These are phyloP conservation scores for Squalus acanthias DNA, from an alignment of 2,797 vertebrate species.

Conservation along the genomic window DNA sequence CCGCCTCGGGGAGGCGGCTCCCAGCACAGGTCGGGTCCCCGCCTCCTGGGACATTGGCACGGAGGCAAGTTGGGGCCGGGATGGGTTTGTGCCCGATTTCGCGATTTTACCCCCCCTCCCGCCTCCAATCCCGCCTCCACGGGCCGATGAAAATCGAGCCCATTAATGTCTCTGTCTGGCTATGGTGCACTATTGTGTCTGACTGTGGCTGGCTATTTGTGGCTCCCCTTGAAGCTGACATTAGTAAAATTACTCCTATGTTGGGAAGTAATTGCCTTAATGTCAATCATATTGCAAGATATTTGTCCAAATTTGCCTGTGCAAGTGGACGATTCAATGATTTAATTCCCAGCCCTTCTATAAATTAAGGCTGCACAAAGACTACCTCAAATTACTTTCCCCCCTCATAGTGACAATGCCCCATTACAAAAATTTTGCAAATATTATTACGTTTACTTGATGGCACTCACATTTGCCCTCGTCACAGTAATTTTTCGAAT, in stretches of 20 bases:
- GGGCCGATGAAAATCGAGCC: too few relatives aligned
- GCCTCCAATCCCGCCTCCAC: too few relatives aligned
- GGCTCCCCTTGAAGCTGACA: neutral
- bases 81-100: too few relatives aligned
- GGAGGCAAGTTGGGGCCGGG: too few relatives aligned
- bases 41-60: too few relatives aligned
- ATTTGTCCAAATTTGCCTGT: neutral
- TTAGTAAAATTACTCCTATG: neutral
- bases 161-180: neutral
- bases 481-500: neutral
- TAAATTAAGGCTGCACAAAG: neutral
- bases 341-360: neutral
- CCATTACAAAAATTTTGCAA: neutral
- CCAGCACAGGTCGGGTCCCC: too few relatives aligned
- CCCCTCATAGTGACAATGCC: neutral
- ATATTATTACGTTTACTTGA: neutral
- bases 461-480: neutral
- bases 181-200: neutral
- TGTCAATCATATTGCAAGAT: neutral
- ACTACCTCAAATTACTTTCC: neutral
- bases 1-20: too few relatives aligned
- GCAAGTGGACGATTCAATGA: neutral
- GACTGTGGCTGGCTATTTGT: neutral
- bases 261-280: neutral
- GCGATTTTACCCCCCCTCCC: too few relatives aligned